A percentile compares a stretch with the other conserved stretches of the same genome.
These are phyloP conservation scores for Phyllopteryx taeniolatus DNA, from an alignment of 2,113 vertebrate genomes.

Conservation along the genomic window DNA sequence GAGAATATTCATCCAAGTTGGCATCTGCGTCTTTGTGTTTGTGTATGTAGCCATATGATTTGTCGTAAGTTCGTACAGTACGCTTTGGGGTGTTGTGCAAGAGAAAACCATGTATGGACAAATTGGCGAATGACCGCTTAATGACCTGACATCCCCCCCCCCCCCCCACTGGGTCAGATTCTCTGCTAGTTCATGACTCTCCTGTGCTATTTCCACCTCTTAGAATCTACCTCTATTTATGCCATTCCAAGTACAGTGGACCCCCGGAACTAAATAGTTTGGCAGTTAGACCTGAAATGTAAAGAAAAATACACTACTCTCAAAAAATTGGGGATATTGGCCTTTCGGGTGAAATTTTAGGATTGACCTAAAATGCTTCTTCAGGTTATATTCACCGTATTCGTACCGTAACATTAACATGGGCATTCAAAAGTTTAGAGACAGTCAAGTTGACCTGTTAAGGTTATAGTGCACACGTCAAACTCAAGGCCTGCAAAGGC, in stretches of 20 bases:
- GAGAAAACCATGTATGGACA: conserved; percentile 10
- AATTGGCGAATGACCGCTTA: neutral
- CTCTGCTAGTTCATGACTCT: neutral
- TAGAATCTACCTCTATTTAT: neutral
- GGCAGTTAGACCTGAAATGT: neutral
- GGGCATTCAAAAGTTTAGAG: no score
- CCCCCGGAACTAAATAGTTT: no score
- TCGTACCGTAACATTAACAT: no score
- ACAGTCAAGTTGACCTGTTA: no score
- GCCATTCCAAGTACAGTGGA: neutral
- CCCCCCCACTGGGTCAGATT: conserved; percentile 2
- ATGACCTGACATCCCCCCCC: conserved; percentile 7
- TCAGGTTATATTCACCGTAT: no score
- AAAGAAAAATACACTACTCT: neutral
- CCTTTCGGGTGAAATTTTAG: no score
- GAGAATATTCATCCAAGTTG: conserved; percentile 49
- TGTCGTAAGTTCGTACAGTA: conserved; percentile 29
- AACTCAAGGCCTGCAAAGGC: no score
- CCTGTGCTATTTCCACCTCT: neutral
- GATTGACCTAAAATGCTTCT: no score
- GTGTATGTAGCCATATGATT: conserved; percentile 35
- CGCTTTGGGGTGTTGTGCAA: conserved; percentile 13
- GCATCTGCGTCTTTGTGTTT: conserved; percentile 35
- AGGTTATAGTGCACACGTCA: no score
- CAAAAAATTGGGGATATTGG: no score